These are phyloP conservation scores for Phortica variegata DNA, from an alignment of 1,140 invertebrate genomes.

Conservation along the genomic window DNA sequence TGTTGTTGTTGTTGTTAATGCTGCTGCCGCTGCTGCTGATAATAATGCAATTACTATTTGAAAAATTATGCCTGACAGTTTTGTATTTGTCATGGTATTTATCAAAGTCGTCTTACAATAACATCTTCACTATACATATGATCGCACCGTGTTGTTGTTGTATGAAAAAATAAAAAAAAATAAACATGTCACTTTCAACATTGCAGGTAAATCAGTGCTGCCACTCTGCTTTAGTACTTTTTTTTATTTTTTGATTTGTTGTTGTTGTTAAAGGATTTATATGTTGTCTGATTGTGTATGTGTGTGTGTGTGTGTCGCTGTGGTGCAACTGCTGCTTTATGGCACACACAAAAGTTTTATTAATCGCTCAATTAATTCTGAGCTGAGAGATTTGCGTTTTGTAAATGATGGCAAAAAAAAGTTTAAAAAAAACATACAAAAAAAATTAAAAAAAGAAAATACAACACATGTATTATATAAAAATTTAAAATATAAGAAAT, in stretches of 20 bases:
- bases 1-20: too few relatives aligned
- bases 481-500: too few relatives aligned
- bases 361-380: constrained; percentile 49
- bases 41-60: constrained; percentile 56
- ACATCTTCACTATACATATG: constrained; percentile 15
- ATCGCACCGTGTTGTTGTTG: constrained; percentile 4
- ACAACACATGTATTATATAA: too few relatives aligned
- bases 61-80: constrained; percentile 55
- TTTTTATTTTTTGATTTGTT: constrained; percentile 10
- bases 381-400: constrained; percentile 27
- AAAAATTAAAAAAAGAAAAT: too few relatives aligned
- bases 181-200: constrained; percentile 48
- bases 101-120: constrained; percentile 39
- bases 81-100: constrained; percentile 56
- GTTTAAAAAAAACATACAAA: too few relatives aligned
- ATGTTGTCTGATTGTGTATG: constrained; percentile 10
- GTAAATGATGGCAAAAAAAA: too few relatives aligned
- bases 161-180: constrained; percentile 30
- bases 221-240: too few relatives aligned
- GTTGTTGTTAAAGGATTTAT: constrained; percentile 41
- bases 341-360: constrained; percentile 41
- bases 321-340: background rate
- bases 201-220: constrained; percentile 45
- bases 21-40: constrained; percentile 20
- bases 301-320: background rate